Conservation (phyloP, 2,888 invertebrate species). For the Copidosoma aretas region DNA sequence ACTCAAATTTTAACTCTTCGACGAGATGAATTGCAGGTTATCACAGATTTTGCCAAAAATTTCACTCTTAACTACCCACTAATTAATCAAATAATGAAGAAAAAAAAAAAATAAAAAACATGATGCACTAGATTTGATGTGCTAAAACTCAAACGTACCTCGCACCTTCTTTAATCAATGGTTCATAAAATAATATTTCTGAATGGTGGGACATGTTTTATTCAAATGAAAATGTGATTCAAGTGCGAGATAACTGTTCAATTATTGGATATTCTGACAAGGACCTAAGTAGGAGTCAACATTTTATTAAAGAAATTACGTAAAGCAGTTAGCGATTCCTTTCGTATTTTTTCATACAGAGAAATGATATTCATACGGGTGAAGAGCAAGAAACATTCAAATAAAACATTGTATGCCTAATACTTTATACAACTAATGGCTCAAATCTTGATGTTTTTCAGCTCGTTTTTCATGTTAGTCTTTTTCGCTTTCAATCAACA, state of each 20-base stretch:
- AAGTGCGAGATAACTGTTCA: slow-evolving; percentile 37
- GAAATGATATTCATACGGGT: slow-evolving; percentile 6
- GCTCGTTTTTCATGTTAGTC: slow-evolving; percentile 3
- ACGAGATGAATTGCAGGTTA: slow-evolving; percentile 36
- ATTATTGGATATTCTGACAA: slow-evolving; percentile 44
- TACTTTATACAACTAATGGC: slow-evolving; percentile 17
- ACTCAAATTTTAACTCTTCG: slow-evolving; percentile 25
- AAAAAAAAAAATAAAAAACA: slow-evolving; percentile 27
- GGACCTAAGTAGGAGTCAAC: slow-evolving; percentile 46
- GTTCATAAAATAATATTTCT: neutral
- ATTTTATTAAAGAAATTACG: slow-evolving; percentile 50
- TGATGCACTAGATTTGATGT: slow-evolving; percentile 16
- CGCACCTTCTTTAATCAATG: slow-evolving; percentile 17
- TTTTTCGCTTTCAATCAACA: slow-evolving; percentile 4
- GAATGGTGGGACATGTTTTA: neutral
- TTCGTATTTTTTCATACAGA: slow-evolving; percentile 30
- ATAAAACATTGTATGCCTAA: slow-evolving; percentile 13
- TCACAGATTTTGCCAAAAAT: slow-evolving; percentile 36
- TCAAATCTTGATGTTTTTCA: slow-evolving; percentile 2
- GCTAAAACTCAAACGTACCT: slow-evolving; percentile 23
- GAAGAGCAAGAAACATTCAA: slow-evolving; percentile 23
- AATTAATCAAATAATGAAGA: slow-evolving; percentile 28
- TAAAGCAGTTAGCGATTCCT: slow-evolving; percentile 30
- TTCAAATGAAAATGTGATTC: slow-evolving; percentile 2
- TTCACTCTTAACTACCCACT: slow-evolving; percentile 11